phyloP scores from a whole-genome alignment of 2,888 invertebrate species.

The Chrysopilus asiliformis region DNA sequence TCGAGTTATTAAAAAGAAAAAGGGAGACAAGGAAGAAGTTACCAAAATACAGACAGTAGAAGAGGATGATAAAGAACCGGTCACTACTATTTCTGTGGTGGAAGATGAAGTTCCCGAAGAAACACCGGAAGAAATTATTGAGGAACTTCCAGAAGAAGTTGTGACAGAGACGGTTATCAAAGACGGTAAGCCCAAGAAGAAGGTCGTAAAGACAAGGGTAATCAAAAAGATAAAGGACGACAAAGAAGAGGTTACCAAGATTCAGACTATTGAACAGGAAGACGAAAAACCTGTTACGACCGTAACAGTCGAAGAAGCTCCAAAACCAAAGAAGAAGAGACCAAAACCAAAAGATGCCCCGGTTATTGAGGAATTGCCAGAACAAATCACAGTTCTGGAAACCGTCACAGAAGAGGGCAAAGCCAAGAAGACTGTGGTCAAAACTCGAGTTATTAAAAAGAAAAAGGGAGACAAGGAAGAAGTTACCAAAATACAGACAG shows the following conservation, averaged over 20 bases:
- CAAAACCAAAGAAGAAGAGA: constrained; percentile 12
- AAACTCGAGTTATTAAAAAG: constrained; percentile 17
- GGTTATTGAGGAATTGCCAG: constrained; percentile 18
- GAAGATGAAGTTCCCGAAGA: constrained; percentile 24
- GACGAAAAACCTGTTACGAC: constrained; percentile 26
- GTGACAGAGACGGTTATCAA: constrained; percentile 7
- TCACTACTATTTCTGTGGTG: constrained; percentile 31
- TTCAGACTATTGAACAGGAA: constrained; percentile 30
- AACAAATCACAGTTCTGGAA: constrained; percentile 16
- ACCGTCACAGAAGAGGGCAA: constrained; percentile 16
- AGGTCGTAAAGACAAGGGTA: constrained; percentile 24
- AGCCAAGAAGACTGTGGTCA: constrained; percentile 19
- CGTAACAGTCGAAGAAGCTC: constrained; percentile 24
- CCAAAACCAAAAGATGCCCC: constrained; percentile 15
- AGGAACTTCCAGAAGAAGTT: constrained; percentile 14
- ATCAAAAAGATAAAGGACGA: constrained; percentile 24
- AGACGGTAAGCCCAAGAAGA: constrained; percentile 19
- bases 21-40: constrained; percentile 31
- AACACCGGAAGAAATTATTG: too few species aligned
- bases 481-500: constrained; percentile 28
- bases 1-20: constrained; percentile 23
- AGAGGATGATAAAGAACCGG: constrained; percentile 31
- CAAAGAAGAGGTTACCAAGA: constrained; percentile 26
- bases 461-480: constrained; percentile 20
- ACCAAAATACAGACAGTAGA: constrained; percentile 27